phyloP scores from a whole-genome alignment of 2,797 vertebrate genomes.

The Gymnodraco acuticeps region DNA sequence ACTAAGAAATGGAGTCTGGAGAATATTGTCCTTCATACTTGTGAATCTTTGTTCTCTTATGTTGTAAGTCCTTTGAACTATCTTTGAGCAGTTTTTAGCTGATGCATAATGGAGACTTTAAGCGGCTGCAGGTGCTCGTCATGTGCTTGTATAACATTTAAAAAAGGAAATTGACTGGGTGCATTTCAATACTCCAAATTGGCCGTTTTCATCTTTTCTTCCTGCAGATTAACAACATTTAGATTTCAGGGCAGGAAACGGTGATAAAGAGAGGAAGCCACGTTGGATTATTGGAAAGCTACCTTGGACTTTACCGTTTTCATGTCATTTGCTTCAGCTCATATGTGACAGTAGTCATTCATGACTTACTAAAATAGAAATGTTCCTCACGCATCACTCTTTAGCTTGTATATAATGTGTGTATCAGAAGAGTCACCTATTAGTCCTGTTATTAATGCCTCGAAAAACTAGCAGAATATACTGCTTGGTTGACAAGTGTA shows the following conservation, averaged over 20 bases:
- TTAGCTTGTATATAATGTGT: slow-evolving; percentile 81
- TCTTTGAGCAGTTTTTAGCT: slow-evolving; percentile 81
- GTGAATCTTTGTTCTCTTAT: slow-evolving; percentile 85
- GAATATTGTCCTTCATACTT: slow-evolving; percentile 82
- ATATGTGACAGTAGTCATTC: slow-evolving; percentile 79
- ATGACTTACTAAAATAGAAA: slow-evolving; percentile 67
- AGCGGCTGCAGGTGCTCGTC: slow-evolving; percentile 67
- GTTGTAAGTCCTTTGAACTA: slow-evolving; percentile 79
- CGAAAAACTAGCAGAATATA: slow-evolving; percentile 68
- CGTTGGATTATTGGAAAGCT: slow-evolving; percentile 52
- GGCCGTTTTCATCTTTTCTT: slow-evolving; percentile 51
- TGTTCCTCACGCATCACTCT: slow-evolving; percentile 71
- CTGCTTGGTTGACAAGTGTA: slow-evolving; percentile 73
- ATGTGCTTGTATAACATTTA: slow-evolving; percentile 57
- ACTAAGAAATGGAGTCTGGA: slow-evolving; percentile 59
- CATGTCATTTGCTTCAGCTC: slow-evolving; percentile 76
- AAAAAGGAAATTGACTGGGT: slow-evolving; percentile 46
- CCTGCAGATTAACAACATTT: slow-evolving; percentile 37
- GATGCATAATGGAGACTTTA: slow-evolving; percentile 73
- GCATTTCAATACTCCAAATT: slow-evolving; percentile 58
- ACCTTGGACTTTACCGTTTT: slow-evolving; percentile 60
- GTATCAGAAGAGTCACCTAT: slow-evolving; percentile 76
- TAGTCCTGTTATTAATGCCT: slow-evolving; percentile 72
- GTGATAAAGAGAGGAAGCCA: slow-evolving; percentile 32
- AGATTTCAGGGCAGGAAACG: slow-evolving; percentile 37